phyloP scores from a whole-genome alignment of 2,888 invertebrate genomes.

The Drosophila trichaetosa region DNA sequence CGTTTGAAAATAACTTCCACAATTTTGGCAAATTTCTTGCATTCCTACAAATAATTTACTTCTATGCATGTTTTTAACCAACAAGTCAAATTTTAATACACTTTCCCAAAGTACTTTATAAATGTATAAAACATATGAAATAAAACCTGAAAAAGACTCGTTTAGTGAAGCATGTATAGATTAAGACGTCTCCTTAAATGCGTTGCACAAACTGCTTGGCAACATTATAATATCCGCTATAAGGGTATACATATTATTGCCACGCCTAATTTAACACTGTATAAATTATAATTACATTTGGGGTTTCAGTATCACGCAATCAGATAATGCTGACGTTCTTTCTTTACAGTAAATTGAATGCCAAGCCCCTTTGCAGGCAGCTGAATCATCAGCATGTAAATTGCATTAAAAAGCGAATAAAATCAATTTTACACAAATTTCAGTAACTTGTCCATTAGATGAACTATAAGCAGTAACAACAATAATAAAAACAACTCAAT shows the following conservation, averaged over 20 bases:
- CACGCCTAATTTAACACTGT: not conserved
- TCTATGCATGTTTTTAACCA: not conserved
- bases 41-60: constrained; percentile 12
- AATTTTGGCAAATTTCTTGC: constrained; percentile 15
- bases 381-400: constrained; percentile 41
- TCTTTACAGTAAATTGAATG: constrained; percentile 16
- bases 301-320: not conserved
- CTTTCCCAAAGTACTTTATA: not conserved
- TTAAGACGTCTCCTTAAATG: not conserved
- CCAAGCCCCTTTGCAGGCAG: constrained; percentile 31
- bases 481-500: constrained; percentile 4
- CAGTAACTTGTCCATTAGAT: constrained; percentile 15
- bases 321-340: not conserved
- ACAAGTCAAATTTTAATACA: not conserved
- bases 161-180: not conserved
- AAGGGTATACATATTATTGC: not conserved
- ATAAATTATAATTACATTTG: not conserved
- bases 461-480: constrained; percentile 19
- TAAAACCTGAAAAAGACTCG: not conserved
- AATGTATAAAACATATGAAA: not conserved
- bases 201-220: no score
- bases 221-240: no score
- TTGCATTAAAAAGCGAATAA: constrained; percentile 51
- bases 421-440: constrained; percentile 57
- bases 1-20: not conserved